These are phyloP conservation scores for Drosophila tanythrix DNA, from an alignment of 2,888 invertebrate species.

Conservation along the genomic window DNA sequence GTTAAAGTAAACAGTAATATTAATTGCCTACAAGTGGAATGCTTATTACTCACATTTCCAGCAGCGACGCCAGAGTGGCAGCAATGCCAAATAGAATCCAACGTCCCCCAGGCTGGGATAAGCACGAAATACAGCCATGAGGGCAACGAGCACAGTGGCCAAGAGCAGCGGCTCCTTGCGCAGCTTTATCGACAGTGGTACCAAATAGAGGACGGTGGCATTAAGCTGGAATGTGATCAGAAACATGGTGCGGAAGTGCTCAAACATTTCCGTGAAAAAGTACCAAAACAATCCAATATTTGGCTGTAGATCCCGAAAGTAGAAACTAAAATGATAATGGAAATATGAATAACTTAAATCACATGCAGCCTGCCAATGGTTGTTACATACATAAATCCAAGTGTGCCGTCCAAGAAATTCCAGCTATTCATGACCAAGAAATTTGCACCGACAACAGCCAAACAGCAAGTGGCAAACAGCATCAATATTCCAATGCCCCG, in stretches of 20 bases:
- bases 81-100: conserved; percentile 94
- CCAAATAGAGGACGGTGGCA: conserved; percentile 94
- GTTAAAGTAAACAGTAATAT: conserved; percentile 48
- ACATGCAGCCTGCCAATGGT: neutral
- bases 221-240: conserved; percentile 98
- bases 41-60: conserved; percentile 89
- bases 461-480: conserved; percentile 64
- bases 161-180: conserved; percentile 92
- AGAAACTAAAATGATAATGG: conserved; percentile 87
- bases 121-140: conserved; percentile 97
- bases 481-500: conserved; percentile 44
- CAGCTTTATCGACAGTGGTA: conserved; percentile 93
- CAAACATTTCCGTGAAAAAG: conserved; percentile 99
- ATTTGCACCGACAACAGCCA: conserved; percentile 65
- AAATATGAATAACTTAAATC: neutral
- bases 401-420: conserved; percentile 89
- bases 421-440: conserved; percentile 88
- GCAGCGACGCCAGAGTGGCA: conserved; percentile 96
- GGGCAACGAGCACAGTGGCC: conserved; percentile 91
- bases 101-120: conserved; percentile 98
- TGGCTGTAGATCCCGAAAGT: conserved; percentile 96
- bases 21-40: neutral
- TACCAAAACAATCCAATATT: conserved; percentile 99
- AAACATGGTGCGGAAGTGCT: conserved; percentile 98
- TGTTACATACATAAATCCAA: conserved; percentile 92